Conservation (phyloP, 2,113 vertebrate genomes). For the Petaurus breviceps region DNA sequence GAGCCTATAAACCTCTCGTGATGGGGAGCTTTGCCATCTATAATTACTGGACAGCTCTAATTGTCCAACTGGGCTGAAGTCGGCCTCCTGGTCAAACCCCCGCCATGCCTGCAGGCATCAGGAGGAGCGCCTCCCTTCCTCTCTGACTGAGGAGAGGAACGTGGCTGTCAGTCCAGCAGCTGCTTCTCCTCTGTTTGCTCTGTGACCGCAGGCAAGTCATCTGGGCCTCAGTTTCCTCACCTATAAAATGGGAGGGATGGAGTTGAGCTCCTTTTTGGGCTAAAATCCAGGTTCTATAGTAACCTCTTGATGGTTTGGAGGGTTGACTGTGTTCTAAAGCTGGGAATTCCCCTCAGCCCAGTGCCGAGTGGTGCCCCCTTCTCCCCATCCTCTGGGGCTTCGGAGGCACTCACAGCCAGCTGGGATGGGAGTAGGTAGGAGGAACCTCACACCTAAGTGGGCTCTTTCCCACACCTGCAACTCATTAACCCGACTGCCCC, state of each 20-base stretch:
- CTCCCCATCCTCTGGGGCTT: neutral
- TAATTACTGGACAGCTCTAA: neutral
- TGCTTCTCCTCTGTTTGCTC: neutral
- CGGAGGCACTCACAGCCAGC: neutral
- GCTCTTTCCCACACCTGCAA: constrained; percentile 23
- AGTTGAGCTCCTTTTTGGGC: neutral
- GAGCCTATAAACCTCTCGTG: neutral
- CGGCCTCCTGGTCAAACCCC: neutral
- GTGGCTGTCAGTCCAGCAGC: too few relatives aligned
- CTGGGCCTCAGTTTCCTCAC: neutral
- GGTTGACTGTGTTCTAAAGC: neutral
- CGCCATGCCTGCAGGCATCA: neutral
- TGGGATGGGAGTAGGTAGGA: too few relatives aligned
- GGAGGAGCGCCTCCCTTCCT: neutral
- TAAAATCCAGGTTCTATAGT: neutral
- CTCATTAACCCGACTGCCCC: constrained; percentile 41
- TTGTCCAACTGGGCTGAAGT: neutral
- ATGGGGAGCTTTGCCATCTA: neutral
- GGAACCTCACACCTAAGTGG: neutral
- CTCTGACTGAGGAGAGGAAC: neutral
- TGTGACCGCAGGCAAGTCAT: neutral
- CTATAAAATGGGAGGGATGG: neutral
- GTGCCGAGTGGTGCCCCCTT: neutral
- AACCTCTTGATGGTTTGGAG: neutral
- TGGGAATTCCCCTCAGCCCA: neutral